phyloP scores from a whole-genome alignment of 64 coral and sea anemone genomes.

The Stylophora pistillata region DNA sequence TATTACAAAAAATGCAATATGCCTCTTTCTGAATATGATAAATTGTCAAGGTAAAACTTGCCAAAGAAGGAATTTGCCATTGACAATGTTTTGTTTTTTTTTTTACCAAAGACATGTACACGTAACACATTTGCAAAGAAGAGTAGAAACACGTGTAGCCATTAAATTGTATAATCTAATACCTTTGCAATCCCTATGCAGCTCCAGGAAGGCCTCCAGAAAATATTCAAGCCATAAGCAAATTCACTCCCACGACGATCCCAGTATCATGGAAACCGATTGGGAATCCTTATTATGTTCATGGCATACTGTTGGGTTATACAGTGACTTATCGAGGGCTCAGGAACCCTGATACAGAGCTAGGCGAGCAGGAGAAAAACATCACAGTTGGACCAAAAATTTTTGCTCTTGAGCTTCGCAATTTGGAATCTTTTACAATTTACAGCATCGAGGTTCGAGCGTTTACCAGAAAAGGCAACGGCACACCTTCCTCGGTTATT shows the following conservation, averaged over 20 bases:
- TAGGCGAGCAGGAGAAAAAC: slow-evolving; percentile 25
- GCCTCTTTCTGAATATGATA: no score
- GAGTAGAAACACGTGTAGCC: no score
- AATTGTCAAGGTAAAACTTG: no score
- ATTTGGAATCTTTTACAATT: slow-evolving; percentile 69
- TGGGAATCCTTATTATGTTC: slow-evolving; percentile 70
- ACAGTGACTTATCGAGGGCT: slow-evolving; percentile 61
- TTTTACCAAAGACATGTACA: no score
- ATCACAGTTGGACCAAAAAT: slow-evolving; percentile 51
- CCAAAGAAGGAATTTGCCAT: no score
- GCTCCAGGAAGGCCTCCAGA: slow-evolving; percentile 89
- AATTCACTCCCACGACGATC: slow-evolving; percentile 73
- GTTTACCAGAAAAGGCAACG: slow-evolving; percentile 78
- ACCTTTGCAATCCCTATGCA: slow-evolving; percentile 9
- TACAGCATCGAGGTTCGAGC: slow-evolving; percentile 76
- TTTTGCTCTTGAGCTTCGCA: slow-evolving; percentile 25
- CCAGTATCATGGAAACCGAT: slow-evolving; percentile 83
- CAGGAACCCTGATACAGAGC: slow-evolving; percentile 51
- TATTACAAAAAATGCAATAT: no score
- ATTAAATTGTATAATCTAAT: background rate
- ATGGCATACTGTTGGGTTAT: slow-evolving; percentile 87
- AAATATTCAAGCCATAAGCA: slow-evolving; percentile 68
- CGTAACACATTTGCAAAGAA: no score
- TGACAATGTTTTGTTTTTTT: no score
- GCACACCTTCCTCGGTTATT: slow-evolving; percentile 40